phyloP scores from a whole-genome alignment of 2,888 invertebrate species.

The Macrophya alboannulata region DNA sequence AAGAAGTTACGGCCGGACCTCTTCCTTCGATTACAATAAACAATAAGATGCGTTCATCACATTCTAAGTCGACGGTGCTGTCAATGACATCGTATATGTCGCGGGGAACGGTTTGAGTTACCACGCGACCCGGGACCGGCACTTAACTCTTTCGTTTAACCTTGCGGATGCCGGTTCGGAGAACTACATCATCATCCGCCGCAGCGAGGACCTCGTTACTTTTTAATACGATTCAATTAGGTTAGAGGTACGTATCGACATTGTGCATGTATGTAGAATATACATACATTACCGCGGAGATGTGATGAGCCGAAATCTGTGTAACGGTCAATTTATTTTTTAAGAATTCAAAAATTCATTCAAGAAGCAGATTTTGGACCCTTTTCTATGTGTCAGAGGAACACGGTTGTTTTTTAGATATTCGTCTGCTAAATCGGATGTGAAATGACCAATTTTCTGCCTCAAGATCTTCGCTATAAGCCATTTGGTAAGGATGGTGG shows the following conservation, averaged over 20 bases:
- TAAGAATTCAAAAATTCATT: neutral
- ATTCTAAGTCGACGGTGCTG: neutral
- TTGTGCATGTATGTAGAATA: too few relatives aligned
- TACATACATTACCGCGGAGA: too few relatives aligned
- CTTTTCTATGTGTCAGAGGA: neutral
- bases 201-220: slow-evolving; percentile 11
- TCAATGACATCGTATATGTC: slow-evolving; percentile 7
- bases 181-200: slow-evolving; percentile 21
- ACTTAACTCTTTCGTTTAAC: slow-evolving; percentile 32
- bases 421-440: too few relatives aligned
- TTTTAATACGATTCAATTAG: slow-evolving; percentile 33
- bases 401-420: too few relatives aligned
- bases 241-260: neutral
- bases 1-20: neutral
- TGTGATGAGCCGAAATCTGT: neutral
- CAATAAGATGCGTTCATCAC: neutral
- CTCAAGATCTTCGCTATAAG: neutral
- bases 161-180: slow-evolving; percentile 22
- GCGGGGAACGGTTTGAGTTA: neutral
- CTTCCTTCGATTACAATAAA: neutral
- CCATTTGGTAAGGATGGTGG: neutral
- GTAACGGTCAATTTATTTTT: neutral
- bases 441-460: neutral
- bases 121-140: slow-evolving; percentile 18
- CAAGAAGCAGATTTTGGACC: neutral